phyloP scores from a whole-genome alignment of 2,113 vertebrate genomes.

The Illadopsis cleaveri region DNA sequence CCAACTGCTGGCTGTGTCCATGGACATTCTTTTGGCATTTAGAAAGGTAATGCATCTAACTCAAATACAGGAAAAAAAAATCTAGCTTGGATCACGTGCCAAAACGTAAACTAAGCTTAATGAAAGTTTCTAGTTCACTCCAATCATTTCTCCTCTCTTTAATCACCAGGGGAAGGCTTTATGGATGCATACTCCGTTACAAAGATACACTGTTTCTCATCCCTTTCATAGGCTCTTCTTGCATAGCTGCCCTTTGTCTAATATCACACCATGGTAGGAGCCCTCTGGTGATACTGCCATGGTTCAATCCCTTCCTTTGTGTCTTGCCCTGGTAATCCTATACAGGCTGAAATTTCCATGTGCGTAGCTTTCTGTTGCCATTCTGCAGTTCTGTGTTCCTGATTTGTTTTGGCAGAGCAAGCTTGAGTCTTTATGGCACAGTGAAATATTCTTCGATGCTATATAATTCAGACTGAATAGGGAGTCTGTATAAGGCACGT shows the following conservation, averaged over 20 bases:
- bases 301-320: background rate
- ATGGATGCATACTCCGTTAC: background rate
- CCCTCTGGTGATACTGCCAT: background rate
- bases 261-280: background rate
- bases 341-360: conserved; percentile 21
- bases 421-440: conserved; percentile 81
- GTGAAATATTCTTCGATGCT: conserved; percentile 78
- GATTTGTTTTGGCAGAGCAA: conserved; percentile 76
- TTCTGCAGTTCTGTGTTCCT: conserved; percentile 47
- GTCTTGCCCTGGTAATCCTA: background rate
- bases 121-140: conserved; percentile 42
- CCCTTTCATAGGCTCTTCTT: conserved; percentile 34
- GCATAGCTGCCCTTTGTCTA: conserved; percentile 46
- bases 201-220: conserved; percentile 4
- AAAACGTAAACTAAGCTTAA: conserved; percentile 36
- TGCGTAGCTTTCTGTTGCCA: conserved; percentile 31
- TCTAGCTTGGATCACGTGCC: conserved; percentile 62
- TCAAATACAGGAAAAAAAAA: background rate
- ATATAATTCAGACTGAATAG: conserved; percentile 74
- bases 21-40: conserved; percentile 61
- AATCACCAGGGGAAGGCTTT: conserved; percentile 41
- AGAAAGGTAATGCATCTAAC: conserved; percentile 56
- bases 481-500: conserved; percentile 84
- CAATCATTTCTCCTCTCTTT: conserved; percentile 4
- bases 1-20: background rate